Evolutionary conservation across 2,888 invertebrate species (phyloP), one percentile per base, ranked within the genome.

Genomic region (Eilema depressum): DNA sequence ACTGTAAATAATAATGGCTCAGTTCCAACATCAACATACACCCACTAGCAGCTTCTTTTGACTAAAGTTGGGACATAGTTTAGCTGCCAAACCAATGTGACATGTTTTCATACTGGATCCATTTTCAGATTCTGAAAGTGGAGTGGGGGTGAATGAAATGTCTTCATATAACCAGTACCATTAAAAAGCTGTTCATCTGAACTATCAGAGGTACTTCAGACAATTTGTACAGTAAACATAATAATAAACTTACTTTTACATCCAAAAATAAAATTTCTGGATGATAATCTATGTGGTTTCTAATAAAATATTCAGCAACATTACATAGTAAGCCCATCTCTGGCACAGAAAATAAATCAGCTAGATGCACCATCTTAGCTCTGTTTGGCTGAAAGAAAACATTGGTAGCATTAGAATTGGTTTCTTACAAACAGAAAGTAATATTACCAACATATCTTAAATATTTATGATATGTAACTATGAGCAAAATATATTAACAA

Each of bases 251-350:
- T 93, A 98, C 98, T 96, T 98, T 97, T 0, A 99, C 98, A 94
- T 99, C 99, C 88, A 98, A 96, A 91, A 99, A 99, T 37, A 99
- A 96, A 86, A 99, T 99, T 93, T 99, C 99, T 1, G 99, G 99
- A 92, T 99, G 98, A 91, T 98, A 99, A 86, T 98, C 98, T 78
- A 99, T 98, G 81, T 97, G 97, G 91, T 98, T 98, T 68, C 96
- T 96, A 79, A 98, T 97, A 87, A 99, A 99, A 94, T 98, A 98
- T 93, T 99, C 98, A 0, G 98, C 98, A 4, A 99, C 98, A 93
- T 99, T 98, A 84, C 99, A 98, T 4, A 99, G 95, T 60, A 99
- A 95, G 78, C 98, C 97, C 97, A 99, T 99, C 96, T 99, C 99
- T 37, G 99, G 99, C 62, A 99, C 98, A 11, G 99, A 99, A 94